A percentile compares a stretch with the other conserved stretches of the same genome.
Evolutionary conservation across 2,888 invertebrate genomes (phyloP).

Genomic region (Chymomyza amoena): DNA sequence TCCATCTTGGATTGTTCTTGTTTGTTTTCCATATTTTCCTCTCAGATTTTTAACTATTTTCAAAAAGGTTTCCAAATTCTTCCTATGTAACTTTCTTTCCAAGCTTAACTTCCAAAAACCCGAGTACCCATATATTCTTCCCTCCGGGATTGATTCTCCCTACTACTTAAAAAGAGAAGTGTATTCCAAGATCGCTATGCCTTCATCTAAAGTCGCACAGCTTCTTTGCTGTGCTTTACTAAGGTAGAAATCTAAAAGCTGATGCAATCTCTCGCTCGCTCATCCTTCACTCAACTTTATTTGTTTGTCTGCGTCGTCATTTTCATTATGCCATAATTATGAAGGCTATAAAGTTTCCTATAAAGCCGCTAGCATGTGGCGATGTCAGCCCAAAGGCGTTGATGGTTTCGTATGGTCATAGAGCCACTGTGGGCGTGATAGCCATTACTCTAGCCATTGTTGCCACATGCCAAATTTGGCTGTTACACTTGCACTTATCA

Average conservation of each 20-base stretch:
- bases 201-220: no score
- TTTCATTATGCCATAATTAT: conserved; percentile 64
- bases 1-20: no score
- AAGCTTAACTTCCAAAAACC: no score
- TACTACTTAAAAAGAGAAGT: no score
- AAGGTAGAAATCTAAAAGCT: not conserved
- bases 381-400: conserved; percentile 12
- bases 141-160: no score
- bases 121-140: no score
- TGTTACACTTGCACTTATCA: not conserved
- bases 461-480: not conserved
- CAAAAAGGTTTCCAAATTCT: no score
- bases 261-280: not conserved
- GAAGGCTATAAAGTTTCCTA: conserved; percentile 48
- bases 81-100: no score
- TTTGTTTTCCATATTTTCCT: no score
- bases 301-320: conserved; percentile 45
- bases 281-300: not conserved
- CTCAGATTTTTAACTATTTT: no score
- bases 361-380: conserved; percentile 10
- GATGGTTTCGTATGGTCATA: not conserved
- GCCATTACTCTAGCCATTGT: not conserved
- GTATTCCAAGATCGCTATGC: no score
- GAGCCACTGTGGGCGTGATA: not conserved
- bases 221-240: not conserved